Percentiles rank a stretch among this genome's conserved stretches.
phyloP scores from a whole-genome alignment of 2,113 vertebrate species.

The Microtus richardsoni region DNA sequence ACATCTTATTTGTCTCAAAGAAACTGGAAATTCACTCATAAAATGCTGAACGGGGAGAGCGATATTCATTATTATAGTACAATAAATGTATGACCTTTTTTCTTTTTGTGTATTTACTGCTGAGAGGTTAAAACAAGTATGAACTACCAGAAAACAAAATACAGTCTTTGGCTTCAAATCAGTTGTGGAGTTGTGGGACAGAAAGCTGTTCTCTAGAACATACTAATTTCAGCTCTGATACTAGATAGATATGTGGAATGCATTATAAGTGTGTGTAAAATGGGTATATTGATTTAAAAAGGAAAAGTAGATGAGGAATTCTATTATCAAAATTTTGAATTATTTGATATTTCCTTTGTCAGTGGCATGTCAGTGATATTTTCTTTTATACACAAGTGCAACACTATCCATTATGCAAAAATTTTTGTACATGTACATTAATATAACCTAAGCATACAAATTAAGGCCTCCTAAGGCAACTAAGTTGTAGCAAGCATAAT shows the following conservation, averaged over 20 bases:
- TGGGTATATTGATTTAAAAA: neutral
- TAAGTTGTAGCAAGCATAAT: conserved; percentile 34
- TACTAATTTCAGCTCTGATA: neutral
- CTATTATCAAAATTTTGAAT: neutral
- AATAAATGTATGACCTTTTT: neutral
- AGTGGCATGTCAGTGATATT: neutral
- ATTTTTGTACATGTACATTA: conserved; percentile 17
- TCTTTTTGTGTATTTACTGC: conserved; percentile 16
- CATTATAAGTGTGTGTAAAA: neutral
- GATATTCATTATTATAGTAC: neutral
- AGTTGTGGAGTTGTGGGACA: neutral
- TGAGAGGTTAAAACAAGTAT: neutral
- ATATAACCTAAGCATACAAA: conserved; percentile 14
- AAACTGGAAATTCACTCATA: conserved; percentile 5
- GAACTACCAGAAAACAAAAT: conserved; percentile 10
- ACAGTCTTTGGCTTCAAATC: neutral
- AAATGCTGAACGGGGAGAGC: neutral
- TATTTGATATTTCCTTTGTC: neutral
- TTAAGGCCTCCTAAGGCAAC: conserved; percentile 48
- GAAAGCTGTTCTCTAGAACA: neutral
- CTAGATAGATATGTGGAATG: neutral
- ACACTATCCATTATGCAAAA: neutral
- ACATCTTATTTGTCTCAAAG: conserved; percentile 44
- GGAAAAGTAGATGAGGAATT: conserved; percentile 14
- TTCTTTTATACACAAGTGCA: neutral